Evolutionary conservation across 2,888 invertebrate species (phyloP).

Genomic region (Drosophila nr. perissopoda): DNA sequence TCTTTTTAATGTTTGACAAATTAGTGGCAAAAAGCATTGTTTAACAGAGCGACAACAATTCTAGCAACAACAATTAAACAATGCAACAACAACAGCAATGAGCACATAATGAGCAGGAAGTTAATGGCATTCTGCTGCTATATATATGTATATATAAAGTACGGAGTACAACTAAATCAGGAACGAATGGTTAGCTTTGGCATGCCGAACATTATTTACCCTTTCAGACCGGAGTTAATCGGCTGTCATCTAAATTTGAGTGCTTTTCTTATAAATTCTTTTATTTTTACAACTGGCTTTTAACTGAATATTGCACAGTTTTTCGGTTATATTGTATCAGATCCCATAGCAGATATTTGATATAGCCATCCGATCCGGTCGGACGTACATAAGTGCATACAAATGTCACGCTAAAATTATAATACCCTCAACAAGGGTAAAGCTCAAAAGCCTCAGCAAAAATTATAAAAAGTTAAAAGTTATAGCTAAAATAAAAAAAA

Average conservation of each 20-base stretch:
- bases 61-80: slow-evolving; percentile 31
- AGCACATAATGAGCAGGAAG: slow-evolving; percentile 60
- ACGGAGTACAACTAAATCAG: background rate
- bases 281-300: background rate
- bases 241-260: background rate
- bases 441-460: slow-evolving; percentile 8
- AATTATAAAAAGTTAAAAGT: slow-evolving; percentile 40
- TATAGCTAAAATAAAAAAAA: slow-evolving; percentile 4
- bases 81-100: slow-evolving; percentile 31
- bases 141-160: background rate
- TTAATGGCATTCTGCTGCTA: slow-evolving; percentile 60
- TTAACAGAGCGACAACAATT: slow-evolving; percentile 45
- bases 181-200: background rate
- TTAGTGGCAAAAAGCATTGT: slow-evolving; percentile 65
- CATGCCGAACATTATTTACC: background rate
- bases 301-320: background rate
- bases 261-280: background rate
- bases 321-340: background rate
- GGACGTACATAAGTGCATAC: background rate
- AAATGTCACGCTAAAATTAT: background rate
- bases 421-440: background rate
- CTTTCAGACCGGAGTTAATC: background rate
- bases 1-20: slow-evolving; percentile 76
- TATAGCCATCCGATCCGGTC: background rate
- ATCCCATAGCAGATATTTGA: background rate